Percentiles rank a stretch among this genome's conserved stretches.
These are phyloP conservation scores for Thysanoteuthis rhombus DNA, from an alignment of 2,888 invertebrate species.

Conservation along the genomic window DNA sequence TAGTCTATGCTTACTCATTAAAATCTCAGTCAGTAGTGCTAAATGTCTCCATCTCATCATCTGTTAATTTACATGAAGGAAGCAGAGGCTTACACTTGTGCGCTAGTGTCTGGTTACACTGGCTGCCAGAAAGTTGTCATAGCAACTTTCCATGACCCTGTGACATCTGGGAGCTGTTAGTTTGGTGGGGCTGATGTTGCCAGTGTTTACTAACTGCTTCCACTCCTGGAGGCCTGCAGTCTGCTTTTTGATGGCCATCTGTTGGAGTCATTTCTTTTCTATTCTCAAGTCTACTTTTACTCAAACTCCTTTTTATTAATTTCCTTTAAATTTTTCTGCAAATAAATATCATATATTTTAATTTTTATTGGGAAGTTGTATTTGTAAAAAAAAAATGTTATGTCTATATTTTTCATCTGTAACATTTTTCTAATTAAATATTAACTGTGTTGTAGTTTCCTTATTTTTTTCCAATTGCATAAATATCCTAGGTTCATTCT, in stretches of 20 bases:
- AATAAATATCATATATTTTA: neutral
- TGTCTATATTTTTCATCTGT: no score
- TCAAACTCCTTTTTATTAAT: neutral
- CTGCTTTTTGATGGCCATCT: neutral
- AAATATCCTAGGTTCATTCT: no score
- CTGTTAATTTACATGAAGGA: constrained; percentile 16
- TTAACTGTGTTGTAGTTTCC: no score
- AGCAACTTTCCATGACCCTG: constrained; percentile 29
- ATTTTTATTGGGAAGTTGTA: no score
- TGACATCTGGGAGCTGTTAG: constrained; percentile 30
- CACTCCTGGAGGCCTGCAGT: neutral
- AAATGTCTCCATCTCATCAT: neutral
- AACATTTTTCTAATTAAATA: no score
- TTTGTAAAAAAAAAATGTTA: no score
- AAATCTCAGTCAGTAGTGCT: neutral
- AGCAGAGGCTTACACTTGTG: constrained; percentile 15
- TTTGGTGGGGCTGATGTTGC: constrained; percentile 21
- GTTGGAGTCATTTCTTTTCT: neutral
- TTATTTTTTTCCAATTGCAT: no score
- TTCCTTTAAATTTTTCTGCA: neutral
- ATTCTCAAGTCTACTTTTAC: neutral
- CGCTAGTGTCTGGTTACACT: constrained; percentile 26
- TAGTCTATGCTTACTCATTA: neutral
- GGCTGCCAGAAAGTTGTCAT: constrained; percentile 22
- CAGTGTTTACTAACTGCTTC: neutral